phyloP scores from a whole-genome alignment of 1,140 invertebrate species.

The Brachionus rubens region DNA sequence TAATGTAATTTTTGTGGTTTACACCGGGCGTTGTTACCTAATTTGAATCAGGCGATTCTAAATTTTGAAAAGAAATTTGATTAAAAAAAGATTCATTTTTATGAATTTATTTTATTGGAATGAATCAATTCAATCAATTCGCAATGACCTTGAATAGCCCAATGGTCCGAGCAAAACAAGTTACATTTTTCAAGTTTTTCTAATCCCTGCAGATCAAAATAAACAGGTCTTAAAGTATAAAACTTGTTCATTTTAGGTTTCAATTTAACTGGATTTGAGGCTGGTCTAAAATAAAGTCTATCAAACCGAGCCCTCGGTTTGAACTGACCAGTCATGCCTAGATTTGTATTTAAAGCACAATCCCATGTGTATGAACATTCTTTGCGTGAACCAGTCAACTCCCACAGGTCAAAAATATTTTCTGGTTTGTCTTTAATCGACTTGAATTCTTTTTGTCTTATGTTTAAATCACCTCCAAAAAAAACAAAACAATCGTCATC shows the following conservation, averaged over 20 bases:
- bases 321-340: slow-evolving; percentile 55
- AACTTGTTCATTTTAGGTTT: slow-evolving; percentile 13
- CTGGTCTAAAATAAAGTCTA: slow-evolving; percentile 62
- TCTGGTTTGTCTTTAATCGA: slow-evolving; percentile 60
- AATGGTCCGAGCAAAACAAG: slow-evolving; percentile 67
- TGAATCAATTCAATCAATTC: background rate
- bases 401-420: slow-evolving; percentile 64
- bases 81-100: background rate
- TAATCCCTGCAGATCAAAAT: slow-evolving; percentile 66
- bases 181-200: slow-evolving; percentile 62
- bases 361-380: slow-evolving; percentile 67
- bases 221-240: slow-evolving; percentile 57
- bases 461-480: slow-evolving; percentile 67
- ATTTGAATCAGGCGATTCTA: too few relatives aligned
- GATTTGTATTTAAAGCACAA: slow-evolving; percentile 50
- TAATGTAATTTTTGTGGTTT: too few relatives aligned
- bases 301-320: slow-evolving; percentile 65
- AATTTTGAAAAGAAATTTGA: too few relatives aligned
- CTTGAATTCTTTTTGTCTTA: slow-evolving; percentile 62
- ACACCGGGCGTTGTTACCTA: too few relatives aligned
- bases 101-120: too few relatives aligned
- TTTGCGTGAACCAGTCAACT: slow-evolving; percentile 62
- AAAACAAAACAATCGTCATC: slow-evolving; percentile 59
- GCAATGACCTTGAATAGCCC: slow-evolving; percentile 62
- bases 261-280: slow-evolving; percentile 47